Evolutionary conservation across 2,113 vertebrate species (phyloP).

Genomic region (Pangasianodon hypophthalmus): DNA sequence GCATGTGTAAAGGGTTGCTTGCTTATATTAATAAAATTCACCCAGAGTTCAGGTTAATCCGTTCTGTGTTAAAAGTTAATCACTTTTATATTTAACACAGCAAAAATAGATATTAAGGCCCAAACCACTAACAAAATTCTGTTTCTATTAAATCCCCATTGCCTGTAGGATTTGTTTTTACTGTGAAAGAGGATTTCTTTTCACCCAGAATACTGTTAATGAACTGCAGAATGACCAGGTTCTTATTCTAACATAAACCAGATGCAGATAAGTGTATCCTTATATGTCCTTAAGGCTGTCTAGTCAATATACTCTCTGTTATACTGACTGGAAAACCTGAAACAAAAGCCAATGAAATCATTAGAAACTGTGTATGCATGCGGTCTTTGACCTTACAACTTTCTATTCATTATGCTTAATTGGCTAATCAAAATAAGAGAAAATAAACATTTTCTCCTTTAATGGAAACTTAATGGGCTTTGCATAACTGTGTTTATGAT

Average conservation of each 20-base stretch:
- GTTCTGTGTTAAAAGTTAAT: neutral
- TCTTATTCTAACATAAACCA: slow-evolving; percentile 30
- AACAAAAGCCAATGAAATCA: slow-evolving; percentile 11
- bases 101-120: slow-evolving; percentile 3
- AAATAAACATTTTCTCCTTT: slow-evolving; percentile 19
- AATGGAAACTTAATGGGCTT: slow-evolving; percentile 17
- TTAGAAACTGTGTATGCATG: slow-evolving; percentile 8
- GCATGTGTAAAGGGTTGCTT: neutral
- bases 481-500: slow-evolving; percentile 13
- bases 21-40: slow-evolving; percentile 1
- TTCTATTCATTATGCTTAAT: slow-evolving; percentile 20
- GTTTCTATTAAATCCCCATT: neutral
- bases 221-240: slow-evolving; percentile 7
- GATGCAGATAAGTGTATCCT: slow-evolving; percentile 17
- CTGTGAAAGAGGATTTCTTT: neutral
- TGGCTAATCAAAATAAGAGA: slow-evolving; percentile 10
- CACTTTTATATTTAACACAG: neutral
- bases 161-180: neutral
- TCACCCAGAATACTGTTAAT: slow-evolving; percentile 20
- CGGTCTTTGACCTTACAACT: neutral
- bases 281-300: slow-evolving; percentile 5
- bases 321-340: neutral
- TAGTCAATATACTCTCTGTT: neutral
- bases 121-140: neutral
- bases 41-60: neutral